A percentile compares a stretch with the other conserved stretches of the same genome.
Evolutionary conservation across 2,797 vertebrate species (phyloP).

Genomic region (Liasis olivaceus): DNA sequence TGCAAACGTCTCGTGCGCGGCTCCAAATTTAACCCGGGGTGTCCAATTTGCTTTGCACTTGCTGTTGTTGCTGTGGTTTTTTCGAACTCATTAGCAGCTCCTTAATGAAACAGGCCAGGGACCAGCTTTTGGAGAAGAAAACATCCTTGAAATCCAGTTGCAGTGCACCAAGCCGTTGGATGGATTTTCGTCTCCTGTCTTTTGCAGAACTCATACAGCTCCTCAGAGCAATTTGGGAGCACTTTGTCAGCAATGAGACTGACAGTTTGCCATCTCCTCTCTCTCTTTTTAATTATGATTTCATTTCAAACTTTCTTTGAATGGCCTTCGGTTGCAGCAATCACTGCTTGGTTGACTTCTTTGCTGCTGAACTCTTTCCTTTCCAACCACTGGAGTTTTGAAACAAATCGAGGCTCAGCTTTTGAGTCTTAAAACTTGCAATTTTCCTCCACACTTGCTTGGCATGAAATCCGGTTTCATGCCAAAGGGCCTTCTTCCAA

Average conservation of each 20-base stretch:
- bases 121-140: not conserved
- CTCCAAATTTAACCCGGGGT: accelerated
- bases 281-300: not conserved
- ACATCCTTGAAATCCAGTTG: not conserved
- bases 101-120: not conserved
- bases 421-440: not conserved
- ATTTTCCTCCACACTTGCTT: not conserved
- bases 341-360: not conserved
- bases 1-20: not conserved
- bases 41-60: not conserved
- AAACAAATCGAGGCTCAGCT: not conserved
- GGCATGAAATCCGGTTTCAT: not conserved
- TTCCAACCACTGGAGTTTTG: not conserved
- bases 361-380: not conserved
- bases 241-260: accelerated
- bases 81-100: not conserved
- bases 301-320: not conserved
- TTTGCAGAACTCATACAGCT: accelerated
- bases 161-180: accelerated
- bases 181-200: not conserved
- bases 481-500: not conserved
- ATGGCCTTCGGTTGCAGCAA: accelerated
- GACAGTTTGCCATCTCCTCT: not conserved
- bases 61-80: not conserved
- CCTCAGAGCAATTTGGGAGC: not conserved